These are phyloP conservation scores for Leptoteleia sp. DNA, from an alignment of 1,140 invertebrate genomes.

Conservation along the genomic window DNA sequence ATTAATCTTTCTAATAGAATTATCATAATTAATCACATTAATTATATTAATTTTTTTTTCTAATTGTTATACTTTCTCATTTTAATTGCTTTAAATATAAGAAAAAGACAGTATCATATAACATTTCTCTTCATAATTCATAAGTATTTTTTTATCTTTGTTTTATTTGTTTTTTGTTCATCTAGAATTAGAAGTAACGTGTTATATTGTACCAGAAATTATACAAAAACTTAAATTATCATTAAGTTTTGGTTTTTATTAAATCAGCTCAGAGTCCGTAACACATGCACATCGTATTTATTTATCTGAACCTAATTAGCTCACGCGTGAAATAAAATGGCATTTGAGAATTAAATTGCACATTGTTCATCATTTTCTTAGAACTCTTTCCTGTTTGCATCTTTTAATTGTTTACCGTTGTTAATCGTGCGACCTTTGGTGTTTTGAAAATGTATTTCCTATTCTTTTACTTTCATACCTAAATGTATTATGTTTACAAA, in stretches of 20 bases:
- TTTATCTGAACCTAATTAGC: constrained; percentile 42
- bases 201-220: constrained; percentile 55
- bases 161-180: constrained; percentile 25
- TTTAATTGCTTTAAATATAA: no score
- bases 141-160: constrained; percentile 14
- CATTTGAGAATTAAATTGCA: constrained; percentile 30
- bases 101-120: no score
- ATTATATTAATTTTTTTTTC: no score
- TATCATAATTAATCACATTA: no score
- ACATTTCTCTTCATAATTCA: constrained; percentile 22
- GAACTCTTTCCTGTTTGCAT: constrained; percentile 15
- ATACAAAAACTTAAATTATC: constrained; percentile 50
- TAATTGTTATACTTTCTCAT: no score
- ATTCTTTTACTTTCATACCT: constrained; percentile 16
- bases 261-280: constrained; percentile 41
- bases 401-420: constrained; percentile 12
- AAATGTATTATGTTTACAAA: constrained; percentile 23
- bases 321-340: constrained; percentile 10
- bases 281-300: constrained; percentile 44
- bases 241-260: constrained; percentile 56
- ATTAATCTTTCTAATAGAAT: no score
- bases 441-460: constrained; percentile 6
- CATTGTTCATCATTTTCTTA: constrained; percentile 27
- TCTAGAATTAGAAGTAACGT: constrained; percentile 27
- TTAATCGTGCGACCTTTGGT: background rate